Evolutionary conservation across 1,140 invertebrate species (phyloP).

Genomic region (Lepidostoma basale): DNA sequence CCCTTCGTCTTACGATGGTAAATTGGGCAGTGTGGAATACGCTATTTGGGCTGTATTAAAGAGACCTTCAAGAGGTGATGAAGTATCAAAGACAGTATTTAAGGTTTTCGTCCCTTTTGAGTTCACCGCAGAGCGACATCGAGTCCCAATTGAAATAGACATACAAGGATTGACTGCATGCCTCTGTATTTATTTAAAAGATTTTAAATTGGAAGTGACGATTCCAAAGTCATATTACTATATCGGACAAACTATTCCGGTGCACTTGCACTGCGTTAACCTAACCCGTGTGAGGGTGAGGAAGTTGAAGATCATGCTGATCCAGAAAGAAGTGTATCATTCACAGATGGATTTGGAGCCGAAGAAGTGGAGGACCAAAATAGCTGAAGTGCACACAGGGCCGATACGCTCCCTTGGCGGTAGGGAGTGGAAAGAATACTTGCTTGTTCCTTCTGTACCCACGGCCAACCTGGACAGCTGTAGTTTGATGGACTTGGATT

Average conservation of each 20-base stretch:
- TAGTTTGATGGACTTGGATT: not conserved
- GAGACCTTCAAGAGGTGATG: not conserved
- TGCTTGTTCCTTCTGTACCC: not conserved
- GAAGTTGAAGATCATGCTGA: not conserved
- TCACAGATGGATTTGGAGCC: not conserved
- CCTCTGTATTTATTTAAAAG: not conserved
- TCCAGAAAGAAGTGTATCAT: not conserved
- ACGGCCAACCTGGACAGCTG: not conserved
- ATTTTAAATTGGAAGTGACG: not conserved
- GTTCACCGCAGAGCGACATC: not conserved
- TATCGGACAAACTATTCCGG: not conserved
- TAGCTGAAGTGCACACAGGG: not conserved
- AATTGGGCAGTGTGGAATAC: not conserved
- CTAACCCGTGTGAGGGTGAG: not conserved
- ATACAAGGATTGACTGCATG: not conserved
- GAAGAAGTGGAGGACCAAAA: not conserved
- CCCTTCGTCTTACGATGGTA: not conserved
- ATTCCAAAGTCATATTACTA: constrained; percentile 12
- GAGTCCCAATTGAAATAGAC: not conserved
- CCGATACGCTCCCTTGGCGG: not conserved
- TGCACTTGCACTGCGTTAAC: not conserved
- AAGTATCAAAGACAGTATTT: not conserved
- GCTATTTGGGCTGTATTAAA: not conserved
- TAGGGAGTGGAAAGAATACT: not conserved
- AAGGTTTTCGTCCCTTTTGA: not conserved